Evolutionary conservation across 2,888 invertebrate genomes (phyloP), one percentile per base, ranked within the genome.

Genomic region (Zelleria hepariella): DNA sequence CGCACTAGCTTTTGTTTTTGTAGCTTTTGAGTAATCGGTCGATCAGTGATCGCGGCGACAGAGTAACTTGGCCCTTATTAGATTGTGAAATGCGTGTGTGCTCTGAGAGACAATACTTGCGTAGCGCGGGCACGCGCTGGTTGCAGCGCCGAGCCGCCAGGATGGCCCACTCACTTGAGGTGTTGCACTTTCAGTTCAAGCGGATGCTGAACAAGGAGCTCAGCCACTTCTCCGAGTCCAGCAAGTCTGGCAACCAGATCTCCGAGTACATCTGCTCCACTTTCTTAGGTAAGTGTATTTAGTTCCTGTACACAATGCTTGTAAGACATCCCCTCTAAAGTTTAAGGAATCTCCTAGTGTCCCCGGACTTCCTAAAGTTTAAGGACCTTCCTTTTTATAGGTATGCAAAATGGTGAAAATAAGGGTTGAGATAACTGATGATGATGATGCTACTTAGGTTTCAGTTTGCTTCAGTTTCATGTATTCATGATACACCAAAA

Each of bases 161-260:
- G 65, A 83, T 88, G 81, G 82, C 86, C 59, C 76, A 82, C 67
- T 86, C 84, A 79, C 78, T 87, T 68, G 84, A 86, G 70, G 70
- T 85, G 67, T 86, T 87, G 75, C 86, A 80, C 69, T 81, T 83
- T 70, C 93, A 99, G 98, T 99, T 99, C 92, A 99, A 99, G 90
- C 94, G 98, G 82, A 98, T 99, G 98, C 93, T 99, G 86, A 99
- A 99, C 91, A 97, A 98, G 91, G 99, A 99, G 90, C 92, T 99
- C 77, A 97, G 97, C 78, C 99, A 99, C 88, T 99, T 99, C 91
- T 98, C 98, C 66, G 99, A 99, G 88, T 98, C 98, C 67, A 98
- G 98, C 91, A 98, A 96, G 90, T 98, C 98, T 70, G 99, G 99
- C 76, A 98, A 98, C 90, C 98, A 99, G 92, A 98, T 99, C 83